Conservation (phyloP, 2,888 invertebrate genomes). For the Lacanobia oleracea region DNA sequence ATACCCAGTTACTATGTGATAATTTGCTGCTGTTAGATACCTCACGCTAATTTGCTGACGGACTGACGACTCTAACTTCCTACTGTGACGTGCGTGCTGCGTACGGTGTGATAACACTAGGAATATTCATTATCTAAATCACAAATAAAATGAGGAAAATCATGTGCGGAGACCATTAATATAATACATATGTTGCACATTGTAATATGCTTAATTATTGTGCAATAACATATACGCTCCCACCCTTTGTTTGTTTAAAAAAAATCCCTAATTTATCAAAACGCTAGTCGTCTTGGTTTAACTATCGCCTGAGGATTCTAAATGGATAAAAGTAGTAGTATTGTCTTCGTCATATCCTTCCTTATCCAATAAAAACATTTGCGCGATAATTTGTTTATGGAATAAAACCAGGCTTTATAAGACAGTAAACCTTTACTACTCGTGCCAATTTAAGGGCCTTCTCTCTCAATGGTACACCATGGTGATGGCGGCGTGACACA, state of each 20-base stretch:
- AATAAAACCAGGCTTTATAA: background rate
- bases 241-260: background rate
- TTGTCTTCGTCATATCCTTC: background rate
- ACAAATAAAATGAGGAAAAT: constrained; percentile 7
- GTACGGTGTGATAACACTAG: constrained; percentile 16
- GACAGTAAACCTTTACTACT: background rate
- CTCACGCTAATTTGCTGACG: constrained; percentile 41
- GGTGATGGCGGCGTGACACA: background rate
- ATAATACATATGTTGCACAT: background rate
- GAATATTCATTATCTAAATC: constrained; percentile 32
- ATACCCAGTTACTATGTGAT: constrained; percentile 37
- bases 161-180: background rate
- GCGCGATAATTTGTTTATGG: background rate
- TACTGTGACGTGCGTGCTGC: constrained; percentile 21
- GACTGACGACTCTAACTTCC: constrained; percentile 27
- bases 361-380: background rate
- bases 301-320: background rate
- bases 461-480: background rate
- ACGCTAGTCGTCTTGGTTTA: background rate
- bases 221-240: background rate
- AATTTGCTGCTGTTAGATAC: constrained; percentile 44
- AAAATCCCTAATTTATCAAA: background rate
- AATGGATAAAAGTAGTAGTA: background rate
- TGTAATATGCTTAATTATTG: constrained; percentile 13
- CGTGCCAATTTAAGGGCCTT: background rate